A percentile compares a stretch with the other conserved stretches of the same genome.
Conservation (phyloP, 1,140 invertebrate genomes). For the Sycobia sp. region DNA sequence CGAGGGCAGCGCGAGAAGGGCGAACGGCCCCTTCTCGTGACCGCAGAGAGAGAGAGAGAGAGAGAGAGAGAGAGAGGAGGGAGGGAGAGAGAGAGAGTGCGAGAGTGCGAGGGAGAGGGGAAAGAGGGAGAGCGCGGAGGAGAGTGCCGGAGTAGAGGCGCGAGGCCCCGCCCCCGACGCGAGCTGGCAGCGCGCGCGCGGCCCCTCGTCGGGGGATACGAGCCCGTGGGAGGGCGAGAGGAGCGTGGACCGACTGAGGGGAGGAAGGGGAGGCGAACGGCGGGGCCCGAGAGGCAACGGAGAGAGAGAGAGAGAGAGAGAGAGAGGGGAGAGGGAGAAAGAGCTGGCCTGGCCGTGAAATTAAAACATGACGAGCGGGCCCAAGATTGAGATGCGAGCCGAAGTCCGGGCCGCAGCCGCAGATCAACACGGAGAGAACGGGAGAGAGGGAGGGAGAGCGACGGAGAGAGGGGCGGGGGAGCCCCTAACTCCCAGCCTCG, state of each 20-base stretch:
- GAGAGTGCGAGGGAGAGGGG: too few species aligned
- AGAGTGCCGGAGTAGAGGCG: not conserved
- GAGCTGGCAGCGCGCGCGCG: not conserved
- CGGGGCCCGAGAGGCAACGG: not conserved
- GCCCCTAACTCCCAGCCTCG: not conserved
- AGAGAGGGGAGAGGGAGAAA: slow-evolving; percentile 17
- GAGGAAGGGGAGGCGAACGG: not conserved
- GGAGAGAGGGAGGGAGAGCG: too few species aligned
- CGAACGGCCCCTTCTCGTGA: too few species aligned
- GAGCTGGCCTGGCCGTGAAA: slow-evolving; percentile 53
- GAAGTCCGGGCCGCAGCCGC: not conserved
- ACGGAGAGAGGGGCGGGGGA: not conserved
- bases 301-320: slow-evolving; percentile 37
- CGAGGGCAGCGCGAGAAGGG: too few species aligned
- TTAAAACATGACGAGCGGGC: slow-evolving; percentile 57
- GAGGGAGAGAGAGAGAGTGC: too few species aligned
- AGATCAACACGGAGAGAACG: not conserved
- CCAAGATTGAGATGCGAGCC: slow-evolving; percentile 54
- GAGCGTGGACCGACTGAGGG: not conserved
- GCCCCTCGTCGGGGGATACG: slow-evolving; percentile 4
- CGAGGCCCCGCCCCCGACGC: not conserved
- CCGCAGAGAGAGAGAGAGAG: too few species aligned
- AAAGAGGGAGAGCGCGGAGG: not conserved
- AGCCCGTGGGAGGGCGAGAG: slow-evolving; percentile 10
- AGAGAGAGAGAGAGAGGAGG: too few species aligned